These are phyloP conservation scores for Babyrousa celebensis DNA, from an alignment of 2,797 vertebrate genomes.

Conservation along the genomic window DNA sequence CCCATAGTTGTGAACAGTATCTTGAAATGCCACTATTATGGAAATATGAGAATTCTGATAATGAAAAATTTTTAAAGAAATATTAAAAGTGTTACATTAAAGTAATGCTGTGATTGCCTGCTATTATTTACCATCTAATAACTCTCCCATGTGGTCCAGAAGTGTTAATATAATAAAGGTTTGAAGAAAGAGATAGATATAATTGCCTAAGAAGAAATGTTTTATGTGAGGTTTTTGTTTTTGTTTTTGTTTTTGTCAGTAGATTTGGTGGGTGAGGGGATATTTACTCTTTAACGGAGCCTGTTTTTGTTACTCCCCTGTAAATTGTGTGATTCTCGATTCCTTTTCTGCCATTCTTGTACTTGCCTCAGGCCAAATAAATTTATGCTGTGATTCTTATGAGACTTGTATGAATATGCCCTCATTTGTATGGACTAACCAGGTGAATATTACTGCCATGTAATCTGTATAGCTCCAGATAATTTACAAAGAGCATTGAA, in stretches of 20 bases:
- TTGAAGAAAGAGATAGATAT: slow-evolving; percentile 54
- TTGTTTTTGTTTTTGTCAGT: slow-evolving; percentile 4
- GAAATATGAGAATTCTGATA: slow-evolving; percentile 48
- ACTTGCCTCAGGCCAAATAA: slow-evolving; percentile 80
- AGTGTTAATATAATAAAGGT: slow-evolving; percentile 30
- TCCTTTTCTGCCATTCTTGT: slow-evolving; percentile 68
- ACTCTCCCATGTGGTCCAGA: not conserved
- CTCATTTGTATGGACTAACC: slow-evolving; percentile 48
- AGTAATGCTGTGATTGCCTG: slow-evolving; percentile 61
- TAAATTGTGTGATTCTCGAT: slow-evolving; percentile 61
- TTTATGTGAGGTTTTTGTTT: not conserved
- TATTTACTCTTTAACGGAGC: slow-evolving; percentile 49
- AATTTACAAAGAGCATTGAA: slow-evolving; percentile 42
- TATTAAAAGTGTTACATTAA: slow-evolving; percentile 64
- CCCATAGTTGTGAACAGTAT: slow-evolving; percentile 55
- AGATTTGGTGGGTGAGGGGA: slow-evolving; percentile 2
- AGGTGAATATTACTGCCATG: slow-evolving; percentile 55
- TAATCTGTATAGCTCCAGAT: slow-evolving; percentile 65
- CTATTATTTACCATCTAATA: slow-evolving; percentile 59
- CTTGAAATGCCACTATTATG: slow-evolving; percentile 64
- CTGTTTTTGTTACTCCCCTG: slow-evolving; percentile 46
- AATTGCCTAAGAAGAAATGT: slow-evolving; percentile 63
- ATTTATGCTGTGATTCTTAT: slow-evolving; percentile 73
- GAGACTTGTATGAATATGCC: slow-evolving; percentile 67
- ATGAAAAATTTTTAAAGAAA: slow-evolving; percentile 47